A percentile compares a stretch with the other conserved stretches of the same genome.
These are phyloP conservation scores for Platyura marginata DNA, from an alignment of 1,140 invertebrate species.

Conservation along the genomic window DNA sequence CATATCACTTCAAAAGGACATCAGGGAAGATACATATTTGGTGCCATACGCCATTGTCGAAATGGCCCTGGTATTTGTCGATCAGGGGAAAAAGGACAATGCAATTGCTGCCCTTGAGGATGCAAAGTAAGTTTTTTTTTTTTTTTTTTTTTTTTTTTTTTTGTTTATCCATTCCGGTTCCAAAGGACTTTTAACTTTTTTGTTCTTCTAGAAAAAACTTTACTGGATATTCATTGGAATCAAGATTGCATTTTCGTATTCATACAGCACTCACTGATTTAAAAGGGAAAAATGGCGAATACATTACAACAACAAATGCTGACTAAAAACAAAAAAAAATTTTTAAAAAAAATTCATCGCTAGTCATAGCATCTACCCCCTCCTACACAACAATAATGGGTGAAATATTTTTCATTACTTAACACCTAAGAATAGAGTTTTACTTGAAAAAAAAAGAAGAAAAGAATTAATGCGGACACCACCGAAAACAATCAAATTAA, in stretches of 20 bases:
- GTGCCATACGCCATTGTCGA: constrained; percentile 77
- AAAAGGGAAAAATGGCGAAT: constrained; percentile 15
- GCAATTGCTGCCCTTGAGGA: constrained; percentile 60
- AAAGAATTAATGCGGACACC: no score
- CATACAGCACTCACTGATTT: constrained; percentile 54
- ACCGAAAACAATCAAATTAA: no score
- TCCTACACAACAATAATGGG: no score
- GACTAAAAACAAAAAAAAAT: no score
- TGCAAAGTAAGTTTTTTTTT: constrained; percentile 45
- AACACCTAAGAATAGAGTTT: no score
- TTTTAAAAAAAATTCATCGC: no score
- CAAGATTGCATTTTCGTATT: constrained; percentile 79
- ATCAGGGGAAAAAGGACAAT: constrained; percentile 41
- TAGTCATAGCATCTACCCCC: no score
- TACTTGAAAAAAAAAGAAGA: no score
- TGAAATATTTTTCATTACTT: no score
- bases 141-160: constrained; percentile 1
- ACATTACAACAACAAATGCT: background rate
- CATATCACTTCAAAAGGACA: constrained; percentile 47
- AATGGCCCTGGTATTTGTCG: constrained; percentile 55
- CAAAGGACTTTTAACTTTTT: constrained; percentile 4
- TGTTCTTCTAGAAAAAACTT: constrained; percentile 56
- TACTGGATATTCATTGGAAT: constrained; percentile 78
- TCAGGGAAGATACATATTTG: constrained; percentile 71
- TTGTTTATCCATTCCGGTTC: background rate